These are phyloP conservation scores for Aphodius granarius DNA, from an alignment of 2,888 invertebrate species.

Conservation along the genomic window DNA sequence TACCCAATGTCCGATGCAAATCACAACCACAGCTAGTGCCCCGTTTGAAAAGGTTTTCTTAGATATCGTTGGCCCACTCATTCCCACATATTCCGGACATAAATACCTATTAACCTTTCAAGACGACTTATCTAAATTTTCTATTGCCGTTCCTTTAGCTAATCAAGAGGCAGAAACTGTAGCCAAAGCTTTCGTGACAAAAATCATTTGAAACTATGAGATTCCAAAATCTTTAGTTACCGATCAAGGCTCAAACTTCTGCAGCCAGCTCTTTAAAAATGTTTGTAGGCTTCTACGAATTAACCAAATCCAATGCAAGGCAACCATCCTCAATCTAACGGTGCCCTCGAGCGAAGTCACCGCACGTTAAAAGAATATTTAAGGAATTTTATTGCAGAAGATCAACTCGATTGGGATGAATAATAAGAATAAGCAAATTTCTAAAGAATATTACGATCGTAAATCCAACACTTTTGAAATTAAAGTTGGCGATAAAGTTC, in stretches of 20 bases:
- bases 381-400: slow-evolving; percentile 37
- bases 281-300: slow-evolving; percentile 38
- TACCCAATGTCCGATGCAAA: slow-evolving; percentile 41
- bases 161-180: slow-evolving; percentile 29
- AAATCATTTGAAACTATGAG: slow-evolving; percentile 37
- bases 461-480: background rate
- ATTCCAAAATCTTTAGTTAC: slow-evolving; percentile 39
- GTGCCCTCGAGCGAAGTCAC: too few species aligned
- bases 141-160: slow-evolving; percentile 29
- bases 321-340: slow-evolving; percentile 41
- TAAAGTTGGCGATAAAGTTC: background rate
- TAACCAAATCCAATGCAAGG: slow-evolving; percentile 37
- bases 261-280: slow-evolving; percentile 38
- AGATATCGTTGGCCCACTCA: slow-evolving; percentile 42
- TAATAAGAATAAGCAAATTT: background rate
- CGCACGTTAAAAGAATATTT: slow-evolving; percentile 40
- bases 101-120: slow-evolving; percentile 38
- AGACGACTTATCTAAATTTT: slow-evolving; percentile 17
- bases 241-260: slow-evolving; percentile 40
- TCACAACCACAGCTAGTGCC: slow-evolving; percentile 39
- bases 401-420: slow-evolving; percentile 41
- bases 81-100: slow-evolving; percentile 36
- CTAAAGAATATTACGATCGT: background rate
- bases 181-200: slow-evolving; percentile 34
- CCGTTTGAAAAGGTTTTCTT: slow-evolving; percentile 41